Evolutionary conservation across 2,797 vertebrate species (phyloP), one percentile per base, ranked within the genome.

Genomic region (Centropyge bicolor): DNA sequence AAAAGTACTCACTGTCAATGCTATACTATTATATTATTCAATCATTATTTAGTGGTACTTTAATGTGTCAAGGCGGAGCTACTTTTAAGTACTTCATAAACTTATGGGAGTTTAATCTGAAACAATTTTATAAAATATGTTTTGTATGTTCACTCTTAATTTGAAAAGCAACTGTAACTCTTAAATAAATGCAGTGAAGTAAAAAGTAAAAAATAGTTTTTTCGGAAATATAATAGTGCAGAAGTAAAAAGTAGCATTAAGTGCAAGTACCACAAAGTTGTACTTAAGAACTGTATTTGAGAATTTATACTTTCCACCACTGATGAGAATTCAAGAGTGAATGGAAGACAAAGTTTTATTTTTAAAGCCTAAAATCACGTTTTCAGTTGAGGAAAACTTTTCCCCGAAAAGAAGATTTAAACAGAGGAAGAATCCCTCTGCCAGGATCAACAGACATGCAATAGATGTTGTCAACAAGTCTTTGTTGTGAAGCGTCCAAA

Each of bases 401-500:
- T 5, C 13, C 27, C 27, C 4, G 27, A 31, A 31, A 31, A 31
- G 27, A 31, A 40, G 55, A 67, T 19, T 19, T 5, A 43, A 52
- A 8, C 41, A 76, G n/a, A 41, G 9, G 52, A 41, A 11, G 11
- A 41, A 16, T 35, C 20, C 13, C 1, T 59, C 27, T 40, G 27
- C 7, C 46, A 24, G n/a, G 14, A 27, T 3, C 9, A 45, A 11
- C 38, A 64, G n/a, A 74, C 12, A 22, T 55, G 31, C 56, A 62
- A 46, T 14, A 52, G 22, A 78, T 52, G 41, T 27, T 75, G 66
- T 69, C 41, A 51, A 74, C 7, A 72, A 52, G 57, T 55, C 35
- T 70, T 74, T 79, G 31, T 76, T 20, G 10, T 31, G 45, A 79
- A 49, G 65, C 22, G 56, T 52, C 48, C 62, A 57, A 81, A 86